phyloP scores from a whole-genome alignment of 2,113 vertebrate genomes.

The Pachyramphus minor region DNA sequence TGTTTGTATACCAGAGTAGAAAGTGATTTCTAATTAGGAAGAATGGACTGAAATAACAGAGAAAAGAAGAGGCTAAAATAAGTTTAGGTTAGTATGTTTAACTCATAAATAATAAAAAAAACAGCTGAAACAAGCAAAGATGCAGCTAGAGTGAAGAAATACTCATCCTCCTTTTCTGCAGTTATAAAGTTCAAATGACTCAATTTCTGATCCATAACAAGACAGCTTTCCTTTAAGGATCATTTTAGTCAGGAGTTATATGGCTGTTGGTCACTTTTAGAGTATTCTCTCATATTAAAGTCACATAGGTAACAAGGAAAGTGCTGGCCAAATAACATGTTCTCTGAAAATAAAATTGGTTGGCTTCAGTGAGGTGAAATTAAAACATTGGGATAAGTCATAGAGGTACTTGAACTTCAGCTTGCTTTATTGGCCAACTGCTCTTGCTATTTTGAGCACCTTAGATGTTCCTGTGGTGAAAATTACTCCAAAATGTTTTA shows the following conservation, averaged over 20 bases:
- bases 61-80: not conserved
- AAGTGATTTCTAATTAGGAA: not conserved
- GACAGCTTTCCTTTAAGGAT: conserved; percentile 12
- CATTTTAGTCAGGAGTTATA: not conserved
- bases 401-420: not conserved
- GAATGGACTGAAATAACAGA: not conserved
- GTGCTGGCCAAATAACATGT: not conserved
- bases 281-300: not conserved
- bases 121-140: not conserved
- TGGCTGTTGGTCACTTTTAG: not conserved
- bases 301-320: not conserved
- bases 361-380: not conserved
- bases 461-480: not conserved
- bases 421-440: not conserved
- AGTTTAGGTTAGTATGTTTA: not conserved
- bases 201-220: not conserved
- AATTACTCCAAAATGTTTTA: not conserved
- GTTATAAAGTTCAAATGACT: not conserved
- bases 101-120: not conserved
- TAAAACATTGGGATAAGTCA: not conserved
- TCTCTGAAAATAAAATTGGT: not conserved
- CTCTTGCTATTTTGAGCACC: not conserved
- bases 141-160: not conserved
- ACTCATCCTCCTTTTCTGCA: not conserved
- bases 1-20: not conserved